Conservation (phyloP, 2,888 invertebrate genomes). For the Tenthredo amoena region DNA sequence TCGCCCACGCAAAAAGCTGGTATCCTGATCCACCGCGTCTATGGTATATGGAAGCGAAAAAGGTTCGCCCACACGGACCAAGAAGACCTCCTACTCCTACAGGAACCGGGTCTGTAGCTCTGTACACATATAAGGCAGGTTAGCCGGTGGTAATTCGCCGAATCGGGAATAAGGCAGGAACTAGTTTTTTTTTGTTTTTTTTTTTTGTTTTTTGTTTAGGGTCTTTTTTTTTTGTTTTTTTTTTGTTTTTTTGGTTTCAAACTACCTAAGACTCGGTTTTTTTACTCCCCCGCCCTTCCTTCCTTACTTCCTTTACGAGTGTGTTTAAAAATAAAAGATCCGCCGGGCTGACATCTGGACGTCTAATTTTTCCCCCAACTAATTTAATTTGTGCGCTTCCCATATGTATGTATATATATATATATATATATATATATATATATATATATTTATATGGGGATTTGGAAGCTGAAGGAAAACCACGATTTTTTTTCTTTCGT, state of each 20-base stretch:
- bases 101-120: constrained; percentile 6
- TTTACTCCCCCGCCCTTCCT: neutral
- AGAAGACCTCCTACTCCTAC: constrained; percentile 43
- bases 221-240: neutral
- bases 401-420: too few relatives aligned
- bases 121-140: constrained; percentile 15
- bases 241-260: neutral
- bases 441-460: too few relatives aligned
- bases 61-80: constrained; percentile 25
- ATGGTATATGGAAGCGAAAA: neutral
- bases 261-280: neutral
- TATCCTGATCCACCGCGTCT: neutral
- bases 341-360: too few relatives aligned
- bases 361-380: too few relatives aligned
- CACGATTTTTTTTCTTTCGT: too few relatives aligned
- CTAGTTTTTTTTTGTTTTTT: neutral
- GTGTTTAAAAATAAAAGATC: neutral
- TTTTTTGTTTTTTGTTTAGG: neutral
- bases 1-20: neutral
- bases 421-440: too few relatives aligned
- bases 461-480: too few relatives aligned
- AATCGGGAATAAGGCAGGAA: constrained; percentile 10
- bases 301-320: neutral
- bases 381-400: too few relatives aligned
- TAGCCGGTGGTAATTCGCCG: neutral